These are phyloP conservation scores for Psylliodes chrysocephalus DNA, from an alignment of 2,888 invertebrate genomes.

Conservation along the genomic window DNA sequence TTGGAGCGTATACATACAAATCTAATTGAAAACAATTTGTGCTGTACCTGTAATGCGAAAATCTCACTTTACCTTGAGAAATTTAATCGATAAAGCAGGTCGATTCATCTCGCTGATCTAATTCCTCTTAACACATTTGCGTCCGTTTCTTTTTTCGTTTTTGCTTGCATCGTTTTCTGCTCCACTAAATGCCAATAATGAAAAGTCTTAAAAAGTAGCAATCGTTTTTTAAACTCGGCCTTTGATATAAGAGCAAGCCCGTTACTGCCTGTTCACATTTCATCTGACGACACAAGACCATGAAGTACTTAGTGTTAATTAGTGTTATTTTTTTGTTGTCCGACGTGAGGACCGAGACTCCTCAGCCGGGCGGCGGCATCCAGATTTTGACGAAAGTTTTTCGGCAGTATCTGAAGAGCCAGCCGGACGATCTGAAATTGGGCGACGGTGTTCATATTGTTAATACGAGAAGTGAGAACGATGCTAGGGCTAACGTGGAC, in stretches of 20 bases:
- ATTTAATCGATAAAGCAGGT: conserved; percentile 53
- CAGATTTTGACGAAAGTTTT: conserved; percentile 61
- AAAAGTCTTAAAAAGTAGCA: conserved; percentile 48
- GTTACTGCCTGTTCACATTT: conserved; percentile 46
- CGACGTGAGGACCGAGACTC: conserved; percentile 40
- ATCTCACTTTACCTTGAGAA: conserved; percentile 33
- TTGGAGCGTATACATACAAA: no score
- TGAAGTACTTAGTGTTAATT: conserved; percentile 56
- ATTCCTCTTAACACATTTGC: conserved; percentile 56
- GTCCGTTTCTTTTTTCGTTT: conserved; percentile 52
- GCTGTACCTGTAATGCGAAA: conserved; percentile 24
- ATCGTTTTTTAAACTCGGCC: conserved; percentile 46
- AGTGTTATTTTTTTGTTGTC: conserved; percentile 46
- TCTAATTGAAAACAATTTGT: conserved; percentile 20
- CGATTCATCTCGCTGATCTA: conserved; percentile 48
- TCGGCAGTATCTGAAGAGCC: conserved; percentile 67
- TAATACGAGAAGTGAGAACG: conserved; percentile 65
- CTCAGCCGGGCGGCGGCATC: conserved; percentile 50
- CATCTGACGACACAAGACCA: conserved; percentile 49
- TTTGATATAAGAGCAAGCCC: conserved; percentile 48
- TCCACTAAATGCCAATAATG: conserved; percentile 62
- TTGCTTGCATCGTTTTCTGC: conserved; percentile 60
- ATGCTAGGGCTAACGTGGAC: conserved; percentile 65
- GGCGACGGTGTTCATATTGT: conserved; percentile 75
- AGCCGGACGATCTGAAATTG: conserved; percentile 68